Evolutionary conservation across 2,113 vertebrate genomes (phyloP).

Genomic region (Oceanodroma tethys): DNA sequence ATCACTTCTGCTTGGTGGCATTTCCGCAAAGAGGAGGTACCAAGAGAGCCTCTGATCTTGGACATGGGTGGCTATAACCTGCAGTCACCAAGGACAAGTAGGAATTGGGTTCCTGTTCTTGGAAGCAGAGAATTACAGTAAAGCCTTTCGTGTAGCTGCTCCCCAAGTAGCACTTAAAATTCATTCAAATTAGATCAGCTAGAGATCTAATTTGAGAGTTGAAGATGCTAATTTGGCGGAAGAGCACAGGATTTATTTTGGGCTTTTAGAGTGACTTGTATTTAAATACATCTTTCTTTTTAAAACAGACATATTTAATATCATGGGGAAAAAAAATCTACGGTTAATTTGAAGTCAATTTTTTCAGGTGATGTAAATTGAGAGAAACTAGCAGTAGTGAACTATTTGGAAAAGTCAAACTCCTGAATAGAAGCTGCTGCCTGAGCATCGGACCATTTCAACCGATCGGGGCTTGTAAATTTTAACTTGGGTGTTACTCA

Average conservation of each 20-base stretch:
- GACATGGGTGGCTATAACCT: neutral
- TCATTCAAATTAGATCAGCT: neutral
- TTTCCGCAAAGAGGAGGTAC: neutral
- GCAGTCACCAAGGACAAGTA: neutral
- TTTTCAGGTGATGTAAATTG: neutral
- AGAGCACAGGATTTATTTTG: neutral
- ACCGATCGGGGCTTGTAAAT: neutral
- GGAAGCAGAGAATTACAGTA: neutral
- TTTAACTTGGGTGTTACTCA: neutral
- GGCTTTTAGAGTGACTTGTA: neutral
- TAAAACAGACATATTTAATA: neutral
- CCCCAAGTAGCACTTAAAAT: neutral
- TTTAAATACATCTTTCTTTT: neutral
- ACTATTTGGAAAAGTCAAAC: neutral
- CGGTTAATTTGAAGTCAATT: neutral
- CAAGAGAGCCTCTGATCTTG: neutral
- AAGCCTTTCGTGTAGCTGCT: neutral
- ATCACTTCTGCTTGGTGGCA: neutral
- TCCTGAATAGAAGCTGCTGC: neutral
- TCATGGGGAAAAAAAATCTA: neutral
- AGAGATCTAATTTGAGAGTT: neutral
- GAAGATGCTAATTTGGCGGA: neutral
- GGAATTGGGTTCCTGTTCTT: accelerated
- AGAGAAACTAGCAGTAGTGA: neutral
- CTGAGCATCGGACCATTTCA: neutral